Evolutionary conservation across 2,113 vertebrate species (phyloP), one percentile per base, ranked within the genome.

Genomic region (Anser brachyrhynchus): DNA sequence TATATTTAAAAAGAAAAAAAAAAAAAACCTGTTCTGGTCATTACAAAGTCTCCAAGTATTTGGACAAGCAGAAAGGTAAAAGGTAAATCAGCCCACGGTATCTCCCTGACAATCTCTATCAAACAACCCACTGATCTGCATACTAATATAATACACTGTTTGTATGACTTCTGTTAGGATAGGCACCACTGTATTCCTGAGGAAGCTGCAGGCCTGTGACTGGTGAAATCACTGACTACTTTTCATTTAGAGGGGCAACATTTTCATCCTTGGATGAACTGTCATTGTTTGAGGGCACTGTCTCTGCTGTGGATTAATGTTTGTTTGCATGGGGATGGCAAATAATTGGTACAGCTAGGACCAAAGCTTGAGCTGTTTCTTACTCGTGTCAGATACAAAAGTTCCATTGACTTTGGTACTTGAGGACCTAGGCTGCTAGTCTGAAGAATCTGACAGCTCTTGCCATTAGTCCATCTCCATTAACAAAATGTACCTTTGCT

Each of bases 41-140:
- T 92, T 84, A 62, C 3, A 93, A 79, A 76, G 16, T 26, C 39
- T 89, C 51, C 39, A 66, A 88, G 61, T 84, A 87, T 73, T 87
- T 89, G 28, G 41, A 81, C 31, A 49, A 86, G 31, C 39, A 67
- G 64, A 54, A 84, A 74, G 12, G 18, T 77, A 72, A 54, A 84
- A 74, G 13, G 18, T 77, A 72, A 74, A 75, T 92, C 55, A 51
- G 41, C 25, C 31, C 69, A 37, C 31, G 62, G 2, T 11, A 46
- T 62, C 33, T 83, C 41, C 66, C 37, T 57, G 51, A 31, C 17
- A n/a, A 49, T 26, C 46, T 17, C 3, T 29, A 35, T 20, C 31
- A 39, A 76, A 8, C 6, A 33, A 85, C 11, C 8, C 37, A 65
- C 14, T 43, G 11, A 22, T 52, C 44, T 91, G 16, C 37, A n/a